These are phyloP conservation scores for Gymnoscopelus microlampas DNA, from an alignment of 2,797 vertebrate species.

Conservation along the genomic window DNA sequence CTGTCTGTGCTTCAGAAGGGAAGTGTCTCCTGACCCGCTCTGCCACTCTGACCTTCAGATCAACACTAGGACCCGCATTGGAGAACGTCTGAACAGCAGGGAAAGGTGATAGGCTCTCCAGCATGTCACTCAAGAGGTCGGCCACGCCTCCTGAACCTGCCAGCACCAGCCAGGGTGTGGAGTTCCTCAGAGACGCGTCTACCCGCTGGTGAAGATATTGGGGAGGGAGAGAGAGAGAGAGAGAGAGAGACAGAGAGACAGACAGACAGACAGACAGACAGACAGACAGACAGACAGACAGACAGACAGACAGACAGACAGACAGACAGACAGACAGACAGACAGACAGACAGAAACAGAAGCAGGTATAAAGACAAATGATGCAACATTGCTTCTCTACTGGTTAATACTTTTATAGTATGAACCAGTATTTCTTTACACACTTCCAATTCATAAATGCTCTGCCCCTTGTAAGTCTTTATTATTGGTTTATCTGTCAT, in stretches of 20 bases:
- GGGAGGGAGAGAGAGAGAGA: too few species aligned
- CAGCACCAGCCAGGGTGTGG: constrained; percentile 88
- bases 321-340: too few species aligned
- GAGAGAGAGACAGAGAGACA: too few species aligned
- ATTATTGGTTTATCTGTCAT: too few species aligned
- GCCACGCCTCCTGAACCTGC: constrained; percentile 88
- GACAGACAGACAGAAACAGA: too few species aligned
- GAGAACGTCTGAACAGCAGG: constrained; percentile 48
- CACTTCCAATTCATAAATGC: too few species aligned
- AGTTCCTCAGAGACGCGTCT: constrained; percentile 82
- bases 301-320: too few species aligned
- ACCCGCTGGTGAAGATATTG: constrained; percentile 70
- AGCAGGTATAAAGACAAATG: too few species aligned
- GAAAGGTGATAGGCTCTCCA: constrained; percentile 77
- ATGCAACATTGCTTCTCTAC: too few species aligned
- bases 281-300: too few species aligned
- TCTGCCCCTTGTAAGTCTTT: too few species aligned
- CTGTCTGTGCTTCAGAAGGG: constrained; percentile 62
- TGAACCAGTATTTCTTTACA: too few species aligned
- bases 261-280: not conserved
- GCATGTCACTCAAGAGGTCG: constrained; percentile 84
- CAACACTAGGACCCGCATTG: constrained; percentile 60
- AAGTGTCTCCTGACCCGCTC: constrained; percentile 80
- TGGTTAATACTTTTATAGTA: not conserved
- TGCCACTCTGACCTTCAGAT: constrained; percentile 74